Evolutionary conservation across 1,140 invertebrate species (phyloP), one percentile per base, ranked within the genome.

Genomic region (Heliconius nattereri): DNA sequence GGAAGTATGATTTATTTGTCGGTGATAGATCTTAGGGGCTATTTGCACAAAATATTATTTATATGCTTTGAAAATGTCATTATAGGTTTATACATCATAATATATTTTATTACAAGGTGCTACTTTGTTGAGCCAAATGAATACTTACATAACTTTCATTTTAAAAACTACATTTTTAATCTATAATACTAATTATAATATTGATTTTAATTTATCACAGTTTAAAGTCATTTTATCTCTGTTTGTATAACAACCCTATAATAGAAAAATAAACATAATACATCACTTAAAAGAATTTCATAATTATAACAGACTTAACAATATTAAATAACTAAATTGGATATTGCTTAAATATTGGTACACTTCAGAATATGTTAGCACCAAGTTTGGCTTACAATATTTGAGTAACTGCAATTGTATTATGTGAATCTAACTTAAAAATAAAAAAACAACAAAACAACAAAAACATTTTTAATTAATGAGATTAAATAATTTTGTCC

Each of bases 131-230:
- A 60, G 23, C 57, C 57, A 60, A 60, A n/a, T 60, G 23, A 11
- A n/a, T 54, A 54, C 52, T 13, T 29, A 11, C 29, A 66, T 66
- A 23, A 66, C 23, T 66, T 66, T 29, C 3, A 26, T 66, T 60
- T 60, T 60, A 60, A 60, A 45, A 16, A 45, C 40, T 45, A 45
- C 13, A 45, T 45, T 60, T n/a, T 60, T 60, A 60, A 60, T 60
- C 54, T 60, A 60, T 9, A 23, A 60, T 60, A 26, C 54, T 35
- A 35, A 35, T 35, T 35, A 60, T 23, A 8, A 60, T 60, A 60
- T 60, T 60, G 54, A 60, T 60, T 60, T n/a, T 60, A 23, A 60
- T 66, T 66, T 66, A 66, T 66, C 60, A 66, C 60, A 66, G 60
- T 66, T 66, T n/a, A 60, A 26, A 66, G 60, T 66, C 26, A 66